Evolutionary conservation across 2,797 vertebrate genomes (phyloP).

Genomic region (Myioborus miniatus): DNA sequence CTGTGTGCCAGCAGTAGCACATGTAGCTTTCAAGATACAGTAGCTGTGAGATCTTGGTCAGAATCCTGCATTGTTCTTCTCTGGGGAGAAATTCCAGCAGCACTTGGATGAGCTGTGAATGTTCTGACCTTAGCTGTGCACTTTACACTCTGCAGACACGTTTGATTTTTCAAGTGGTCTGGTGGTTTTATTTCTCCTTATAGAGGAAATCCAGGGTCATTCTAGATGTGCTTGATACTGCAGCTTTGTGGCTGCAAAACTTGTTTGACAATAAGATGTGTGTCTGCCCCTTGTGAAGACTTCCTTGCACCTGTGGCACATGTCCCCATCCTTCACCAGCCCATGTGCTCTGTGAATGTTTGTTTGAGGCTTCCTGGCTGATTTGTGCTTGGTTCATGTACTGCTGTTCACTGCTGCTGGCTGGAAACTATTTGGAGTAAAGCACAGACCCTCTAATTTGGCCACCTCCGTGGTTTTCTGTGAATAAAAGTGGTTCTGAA

Average conservation of each 20-base stretch:
- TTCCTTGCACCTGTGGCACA: background rate
- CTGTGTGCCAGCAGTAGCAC: background rate
- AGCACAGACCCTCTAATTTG: background rate
- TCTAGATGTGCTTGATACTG: background rate
- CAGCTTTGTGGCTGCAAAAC: background rate
- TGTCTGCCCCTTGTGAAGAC: background rate
- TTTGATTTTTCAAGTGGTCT: background rate
- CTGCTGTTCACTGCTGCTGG: background rate
- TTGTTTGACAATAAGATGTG: background rate
- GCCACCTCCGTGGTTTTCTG: background rate
- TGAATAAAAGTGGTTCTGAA: background rate
- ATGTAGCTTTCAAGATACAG: background rate
- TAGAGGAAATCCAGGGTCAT: background rate
- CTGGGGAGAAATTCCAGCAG: background rate
- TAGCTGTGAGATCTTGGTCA: background rate
- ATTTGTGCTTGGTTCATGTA: background rate
- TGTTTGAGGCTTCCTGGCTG: background rate
- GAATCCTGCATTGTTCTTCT: background rate
- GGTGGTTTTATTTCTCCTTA: background rate
- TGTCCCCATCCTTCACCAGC: background rate
- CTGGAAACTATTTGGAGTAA: background rate
- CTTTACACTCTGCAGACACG: accelerated
- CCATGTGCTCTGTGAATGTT: background rate
- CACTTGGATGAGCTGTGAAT: background rate
- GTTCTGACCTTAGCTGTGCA: background rate